Evolutionary conservation across 53 echinoderm and acorn worm species (phyloP).

Genomic region (Antedon mediterranea): DNA sequence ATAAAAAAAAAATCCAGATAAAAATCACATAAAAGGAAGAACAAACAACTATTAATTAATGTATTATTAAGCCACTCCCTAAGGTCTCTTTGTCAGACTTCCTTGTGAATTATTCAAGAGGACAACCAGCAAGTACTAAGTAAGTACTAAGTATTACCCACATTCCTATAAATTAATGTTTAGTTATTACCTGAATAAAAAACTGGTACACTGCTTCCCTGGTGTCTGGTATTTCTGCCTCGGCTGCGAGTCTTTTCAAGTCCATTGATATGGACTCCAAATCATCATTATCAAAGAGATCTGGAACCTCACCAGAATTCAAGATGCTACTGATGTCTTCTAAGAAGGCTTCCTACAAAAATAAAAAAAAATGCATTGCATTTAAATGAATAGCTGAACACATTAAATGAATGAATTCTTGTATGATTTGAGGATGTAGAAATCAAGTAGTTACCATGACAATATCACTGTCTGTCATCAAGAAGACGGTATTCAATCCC

Average conservation of each 20-base stretch:
- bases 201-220: constrained; percentile 86
- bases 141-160: too few species aligned
- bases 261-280: constrained; percentile 94
- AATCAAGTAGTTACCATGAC: constrained; percentile 69
- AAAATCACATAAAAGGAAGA: too few species aligned
- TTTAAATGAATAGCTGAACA: too few species aligned
- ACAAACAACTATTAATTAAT: too few species aligned
- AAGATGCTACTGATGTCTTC: constrained; percentile 93
- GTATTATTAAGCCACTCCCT: too few species aligned
- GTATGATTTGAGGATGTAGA: too few species aligned
- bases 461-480: constrained; percentile 92
- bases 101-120: too few species aligned
- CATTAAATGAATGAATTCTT: too few species aligned
- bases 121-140: too few species aligned
- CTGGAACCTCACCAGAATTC: constrained; percentile 97
- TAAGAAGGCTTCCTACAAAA: constrained; percentile 62
- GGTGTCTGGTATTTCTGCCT: constrained; percentile 92
- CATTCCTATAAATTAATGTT: too few species aligned
- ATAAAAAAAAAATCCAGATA: too few species aligned
- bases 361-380: neutral
- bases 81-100: too few species aligned
- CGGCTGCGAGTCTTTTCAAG: constrained; percentile 75
- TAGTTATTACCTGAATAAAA: constrained; percentile 67
- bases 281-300: constrained; percentile 92
- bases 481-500: constrained; percentile 70